phyloP scores from a whole-genome alignment of 2,888 invertebrate genomes.

The Lithodes maja region DNA sequence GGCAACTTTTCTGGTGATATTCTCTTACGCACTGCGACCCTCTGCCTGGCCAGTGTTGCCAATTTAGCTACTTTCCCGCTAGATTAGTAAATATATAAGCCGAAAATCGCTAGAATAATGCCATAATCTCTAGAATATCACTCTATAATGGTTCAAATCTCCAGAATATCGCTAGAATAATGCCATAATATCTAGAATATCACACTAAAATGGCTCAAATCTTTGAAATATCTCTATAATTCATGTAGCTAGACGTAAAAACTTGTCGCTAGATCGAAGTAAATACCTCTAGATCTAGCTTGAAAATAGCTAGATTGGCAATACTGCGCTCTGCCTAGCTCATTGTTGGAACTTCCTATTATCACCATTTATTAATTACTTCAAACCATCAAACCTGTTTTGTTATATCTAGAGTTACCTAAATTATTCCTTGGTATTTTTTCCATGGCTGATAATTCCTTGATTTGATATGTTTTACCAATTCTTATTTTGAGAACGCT shows the following conservation, averaged over 20 bases:
- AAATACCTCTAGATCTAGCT: neutral
- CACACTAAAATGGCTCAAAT: too few species aligned
- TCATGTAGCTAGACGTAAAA: neutral
- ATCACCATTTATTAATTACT: neutral
- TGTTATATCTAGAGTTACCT: neutral
- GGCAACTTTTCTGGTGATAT: conserved; percentile 57
- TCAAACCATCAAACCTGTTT: neutral
- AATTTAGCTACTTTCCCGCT: too few species aligned
- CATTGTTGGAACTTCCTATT: neutral
- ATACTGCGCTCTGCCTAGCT: neutral
- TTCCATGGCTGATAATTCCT: neutral
- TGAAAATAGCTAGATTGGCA: neutral
- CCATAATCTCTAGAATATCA: too few species aligned
- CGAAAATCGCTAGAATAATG: too few species aligned
- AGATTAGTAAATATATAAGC: too few species aligned
- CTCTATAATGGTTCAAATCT: too few species aligned
- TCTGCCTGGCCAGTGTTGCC: neutral
- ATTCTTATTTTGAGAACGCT: neutral
- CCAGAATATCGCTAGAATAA: too few species aligned
- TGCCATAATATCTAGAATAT: too few species aligned
- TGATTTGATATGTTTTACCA: neutral
- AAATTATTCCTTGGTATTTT: neutral
- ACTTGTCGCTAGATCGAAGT: neutral
- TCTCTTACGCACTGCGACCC: conserved; percentile 62
- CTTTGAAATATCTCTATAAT: neutral